These are phyloP conservation scores for Catagonus wagneri DNA, from an alignment of 2,113 vertebrate species.

Conservation along the genomic window DNA sequence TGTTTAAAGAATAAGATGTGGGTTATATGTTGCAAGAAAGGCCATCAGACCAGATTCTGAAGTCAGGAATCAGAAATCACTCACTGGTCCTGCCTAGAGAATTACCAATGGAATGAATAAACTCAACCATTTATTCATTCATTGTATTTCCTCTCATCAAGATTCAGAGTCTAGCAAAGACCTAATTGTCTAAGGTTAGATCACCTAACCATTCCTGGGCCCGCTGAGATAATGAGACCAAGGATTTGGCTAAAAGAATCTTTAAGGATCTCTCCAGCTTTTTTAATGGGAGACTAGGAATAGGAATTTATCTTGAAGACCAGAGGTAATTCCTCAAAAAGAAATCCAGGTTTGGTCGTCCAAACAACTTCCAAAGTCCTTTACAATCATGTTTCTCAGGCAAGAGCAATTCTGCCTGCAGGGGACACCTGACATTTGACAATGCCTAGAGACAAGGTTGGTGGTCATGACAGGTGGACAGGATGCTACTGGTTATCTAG, in stretches of 20 bases:
- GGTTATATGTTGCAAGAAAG: background rate
- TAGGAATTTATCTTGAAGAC: background rate
- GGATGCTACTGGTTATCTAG: accelerated
- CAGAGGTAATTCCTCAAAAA: background rate
- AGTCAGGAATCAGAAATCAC: background rate
- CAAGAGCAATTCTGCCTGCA: accelerated
- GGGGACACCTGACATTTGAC: background rate
- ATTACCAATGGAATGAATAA: background rate
- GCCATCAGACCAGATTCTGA: background rate
- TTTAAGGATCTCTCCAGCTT: background rate
- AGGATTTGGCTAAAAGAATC: background rate
- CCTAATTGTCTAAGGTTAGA: background rate
- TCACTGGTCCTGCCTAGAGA: background rate
- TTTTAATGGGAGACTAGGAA: background rate
- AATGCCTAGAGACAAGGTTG: background rate
- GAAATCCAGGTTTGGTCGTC: background rate
- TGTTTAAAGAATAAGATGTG: background rate
- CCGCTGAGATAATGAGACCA: background rate
- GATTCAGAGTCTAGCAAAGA: background rate
- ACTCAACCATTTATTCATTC: background rate
- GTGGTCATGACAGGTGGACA: no score
- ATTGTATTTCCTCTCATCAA: background rate
- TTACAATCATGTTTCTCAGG: background rate
- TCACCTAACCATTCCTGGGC: background rate
- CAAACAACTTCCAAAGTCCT: background rate